Base-by-base conservation (phyloP, 1,140 invertebrate genomes). In the Cherax quadricarinatus region DNA sequence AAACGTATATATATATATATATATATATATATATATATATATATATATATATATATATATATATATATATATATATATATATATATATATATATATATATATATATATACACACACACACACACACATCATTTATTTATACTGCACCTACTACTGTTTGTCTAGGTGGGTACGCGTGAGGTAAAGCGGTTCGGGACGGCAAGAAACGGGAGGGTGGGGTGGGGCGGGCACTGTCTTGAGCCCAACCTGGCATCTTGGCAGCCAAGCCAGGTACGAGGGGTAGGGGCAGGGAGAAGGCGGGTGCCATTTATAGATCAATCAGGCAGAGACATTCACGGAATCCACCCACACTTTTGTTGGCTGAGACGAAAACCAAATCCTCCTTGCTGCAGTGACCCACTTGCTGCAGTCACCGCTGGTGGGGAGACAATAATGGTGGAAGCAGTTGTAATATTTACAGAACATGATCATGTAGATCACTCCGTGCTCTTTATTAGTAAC, bases 221-320 rank as follows among this genome's bases (percentile, higher is more conserved):
- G 21, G 73, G 85, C 48, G 30, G 51, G 18, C 48, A 9, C 7
- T 12, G 79, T 62, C 66, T 24, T 62, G 51, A 66, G 49, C 78
- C n/a, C 79, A 41, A n/a, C 53, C 66, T 88, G 86, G 86, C 86
- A 88, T 88, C 78, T 88, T 88, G 87, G 87, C 87, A 88, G 78
- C 16, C 57, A 41, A 48, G 48, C 60, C 57, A 48, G 87, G 78
- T 82, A 62, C 66, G 51, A 41, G 66, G 51, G 14, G 30, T n/a
- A 30, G 49, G 79, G 70, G 30, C n/a, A n/a, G 14, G 41, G 30
- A 30, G 41, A 30, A 4, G 78, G 86, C 53, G 49, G 1, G 30
- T 49, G 87, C 75, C 87, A 81, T 82, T 88, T 80, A 88, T 82
- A 88, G 78, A 82, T 88, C 79, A 81, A 88, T 88, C 79, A 88